Conservation (phyloP, 1,140 invertebrate species). For the Vanessa atalanta region DNA sequence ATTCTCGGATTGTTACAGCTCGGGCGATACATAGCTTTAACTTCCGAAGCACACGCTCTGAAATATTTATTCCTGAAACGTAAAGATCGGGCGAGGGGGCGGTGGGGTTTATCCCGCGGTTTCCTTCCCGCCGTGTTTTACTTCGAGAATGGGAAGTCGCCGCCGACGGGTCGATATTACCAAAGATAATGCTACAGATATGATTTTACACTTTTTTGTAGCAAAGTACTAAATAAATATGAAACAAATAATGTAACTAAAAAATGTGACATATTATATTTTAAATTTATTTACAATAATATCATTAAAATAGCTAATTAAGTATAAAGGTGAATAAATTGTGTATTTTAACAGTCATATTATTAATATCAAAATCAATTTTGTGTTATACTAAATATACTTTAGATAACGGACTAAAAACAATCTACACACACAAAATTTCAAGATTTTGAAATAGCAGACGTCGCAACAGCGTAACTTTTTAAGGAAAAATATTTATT, state of each 20-base stretch:
- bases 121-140: conserved; percentile 79
- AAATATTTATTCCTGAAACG: conserved; percentile 81
- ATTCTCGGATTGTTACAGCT: conserved; percentile 76
- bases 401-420: too few species aligned
- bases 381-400: too few species aligned
- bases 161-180: conserved; percentile 75
- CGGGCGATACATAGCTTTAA: conserved; percentile 78
- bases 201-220: conserved; percentile 28
- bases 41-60: conserved; percentile 80
- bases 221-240: neutral
- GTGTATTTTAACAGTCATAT: too few species aligned
- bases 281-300: neutral
- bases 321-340: too few species aligned
- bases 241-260: neutral
- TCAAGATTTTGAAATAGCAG: too few species aligned
- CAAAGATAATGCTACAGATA: conserved; percentile 68
- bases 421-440: too few species aligned
- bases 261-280: neutral
- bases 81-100: conserved; percentile 64
- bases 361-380: too few species aligned
- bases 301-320: neutral
- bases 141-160: conserved; percentile 80
- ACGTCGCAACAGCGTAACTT: too few species aligned
- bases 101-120: conserved; percentile 76
- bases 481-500: too few species aligned